Conservation (phyloP, 2,113 vertebrate genomes). For the Nothocercus julius region DNA sequence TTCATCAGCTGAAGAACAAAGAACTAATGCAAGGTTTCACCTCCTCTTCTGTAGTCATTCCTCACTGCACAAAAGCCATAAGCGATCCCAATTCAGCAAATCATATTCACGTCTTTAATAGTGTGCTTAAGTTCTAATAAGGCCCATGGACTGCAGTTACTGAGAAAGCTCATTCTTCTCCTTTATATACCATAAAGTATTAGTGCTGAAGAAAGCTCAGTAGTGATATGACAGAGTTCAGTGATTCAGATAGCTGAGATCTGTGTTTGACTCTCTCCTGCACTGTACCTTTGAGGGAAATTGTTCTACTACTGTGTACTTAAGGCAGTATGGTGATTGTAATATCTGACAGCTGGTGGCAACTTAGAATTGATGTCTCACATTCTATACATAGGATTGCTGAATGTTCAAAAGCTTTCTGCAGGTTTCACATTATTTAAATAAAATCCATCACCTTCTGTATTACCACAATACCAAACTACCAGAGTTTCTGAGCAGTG, state of each 20-base stretch:
- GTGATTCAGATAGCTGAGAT: background rate
- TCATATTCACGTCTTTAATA: background rate
- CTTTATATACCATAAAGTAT: background rate
- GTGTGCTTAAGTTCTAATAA: background rate
- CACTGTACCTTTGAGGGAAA: background rate
- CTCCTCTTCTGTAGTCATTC: background rate
- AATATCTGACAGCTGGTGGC: background rate
- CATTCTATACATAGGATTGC: background rate
- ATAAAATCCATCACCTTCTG: background rate
- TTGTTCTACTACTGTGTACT: background rate
- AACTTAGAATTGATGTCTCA: background rate
- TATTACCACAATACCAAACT: background rate
- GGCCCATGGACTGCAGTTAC: background rate
- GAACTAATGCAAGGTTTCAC: background rate
- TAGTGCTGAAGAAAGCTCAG: background rate
- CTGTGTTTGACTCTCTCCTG: background rate
- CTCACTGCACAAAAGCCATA: background rate
- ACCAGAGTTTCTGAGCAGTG: background rate
- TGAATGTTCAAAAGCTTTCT: background rate
- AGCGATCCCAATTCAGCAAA: background rate
- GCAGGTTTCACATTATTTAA: background rate
- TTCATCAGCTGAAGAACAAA: background rate
- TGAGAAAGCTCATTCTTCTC: background rate
- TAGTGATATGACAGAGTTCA: background rate
- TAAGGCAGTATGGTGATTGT: background rate